These are phyloP conservation scores for Pyrocoelia pectoralis DNA, from an alignment of 2,888 invertebrate species.

Conservation along the genomic window DNA sequence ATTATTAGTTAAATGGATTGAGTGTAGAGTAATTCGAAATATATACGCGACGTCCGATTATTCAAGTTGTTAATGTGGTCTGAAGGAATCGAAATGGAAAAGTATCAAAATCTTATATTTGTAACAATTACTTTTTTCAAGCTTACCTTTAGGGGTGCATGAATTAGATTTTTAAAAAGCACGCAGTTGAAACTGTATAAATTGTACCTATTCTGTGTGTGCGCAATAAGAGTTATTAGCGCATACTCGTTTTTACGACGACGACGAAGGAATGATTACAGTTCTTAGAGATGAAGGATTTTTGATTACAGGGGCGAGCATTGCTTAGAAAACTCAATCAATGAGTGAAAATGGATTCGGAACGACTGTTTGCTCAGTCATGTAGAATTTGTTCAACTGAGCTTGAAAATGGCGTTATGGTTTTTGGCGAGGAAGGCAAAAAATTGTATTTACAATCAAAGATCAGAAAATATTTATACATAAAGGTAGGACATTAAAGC, in stretches of 20 bases:
- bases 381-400: slow-evolving; percentile 73
- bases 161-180: slow-evolving; percentile 54
- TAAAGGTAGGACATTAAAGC: slow-evolving; percentile 64
- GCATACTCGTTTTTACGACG: slow-evolving; percentile 51
- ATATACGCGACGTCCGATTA: background rate
- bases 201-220: slow-evolving; percentile 55
- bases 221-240: slow-evolving; percentile 54
- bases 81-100: background rate
- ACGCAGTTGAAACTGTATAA: slow-evolving; percentile 55
- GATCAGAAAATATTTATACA: slow-evolving; percentile 72
- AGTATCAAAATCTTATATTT: background rate
- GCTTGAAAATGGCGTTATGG: slow-evolving; percentile 67
- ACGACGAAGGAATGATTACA: slow-evolving; percentile 47
- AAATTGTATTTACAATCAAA: slow-evolving; percentile 71
- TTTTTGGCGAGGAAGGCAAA: slow-evolving; percentile 73
- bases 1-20: slow-evolving; percentile 25
- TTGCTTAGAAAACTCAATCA: slow-evolving; percentile 37
- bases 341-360: slow-evolving; percentile 53
- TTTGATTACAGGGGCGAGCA: slow-evolving; percentile 43
- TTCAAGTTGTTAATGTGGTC: background rate
- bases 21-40: background rate
- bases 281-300: slow-evolving; percentile 44
- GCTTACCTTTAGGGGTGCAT: slow-evolving; percentile 44
- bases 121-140: slow-evolving; percentile 34
- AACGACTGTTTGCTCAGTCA: slow-evolving; percentile 46